phyloP scores from a whole-genome alignment of 2,113 vertebrate genomes.

The Syrmaticus mikado region DNA sequence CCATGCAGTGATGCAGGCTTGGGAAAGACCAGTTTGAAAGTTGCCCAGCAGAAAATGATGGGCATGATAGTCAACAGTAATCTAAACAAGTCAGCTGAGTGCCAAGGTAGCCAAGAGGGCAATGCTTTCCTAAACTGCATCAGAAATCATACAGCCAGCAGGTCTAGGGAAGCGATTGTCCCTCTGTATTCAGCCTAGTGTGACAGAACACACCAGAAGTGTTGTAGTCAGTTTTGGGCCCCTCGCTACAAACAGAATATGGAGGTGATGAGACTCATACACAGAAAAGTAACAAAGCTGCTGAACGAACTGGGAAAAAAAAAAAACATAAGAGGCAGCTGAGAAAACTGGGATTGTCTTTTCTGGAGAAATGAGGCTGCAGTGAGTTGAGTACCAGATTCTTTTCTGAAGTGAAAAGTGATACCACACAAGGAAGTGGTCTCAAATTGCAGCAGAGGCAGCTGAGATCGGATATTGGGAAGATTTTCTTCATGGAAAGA shows the following conservation, averaged over 20 bases:
- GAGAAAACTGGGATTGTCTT: neutral
- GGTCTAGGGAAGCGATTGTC: neutral
- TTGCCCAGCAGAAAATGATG: no score
- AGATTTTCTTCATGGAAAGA: neutral
- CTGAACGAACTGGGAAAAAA: neutral
- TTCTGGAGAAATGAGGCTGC: neutral
- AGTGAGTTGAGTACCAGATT: neutral
- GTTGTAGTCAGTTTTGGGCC: neutral
- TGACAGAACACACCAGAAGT: no score
- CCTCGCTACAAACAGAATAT: neutral
- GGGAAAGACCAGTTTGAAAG: neutral
- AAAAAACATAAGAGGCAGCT: neutral
- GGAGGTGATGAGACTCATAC: neutral
- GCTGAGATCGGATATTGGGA: neutral
- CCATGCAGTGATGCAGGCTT: neutral
- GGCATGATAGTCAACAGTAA: no score
- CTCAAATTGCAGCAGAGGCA: neutral
- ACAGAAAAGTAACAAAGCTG: neutral
- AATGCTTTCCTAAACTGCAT: neutral
- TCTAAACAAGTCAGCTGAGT: no score
- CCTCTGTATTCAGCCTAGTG: no score
- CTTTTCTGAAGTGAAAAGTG: neutral
- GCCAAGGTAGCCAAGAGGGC: neutral
- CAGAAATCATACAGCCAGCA: neutral
- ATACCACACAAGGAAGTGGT: neutral